Evolutionary conservation across 2,113 vertebrate species (phyloP).

Genomic region (Bubo blakistoni): DNA sequence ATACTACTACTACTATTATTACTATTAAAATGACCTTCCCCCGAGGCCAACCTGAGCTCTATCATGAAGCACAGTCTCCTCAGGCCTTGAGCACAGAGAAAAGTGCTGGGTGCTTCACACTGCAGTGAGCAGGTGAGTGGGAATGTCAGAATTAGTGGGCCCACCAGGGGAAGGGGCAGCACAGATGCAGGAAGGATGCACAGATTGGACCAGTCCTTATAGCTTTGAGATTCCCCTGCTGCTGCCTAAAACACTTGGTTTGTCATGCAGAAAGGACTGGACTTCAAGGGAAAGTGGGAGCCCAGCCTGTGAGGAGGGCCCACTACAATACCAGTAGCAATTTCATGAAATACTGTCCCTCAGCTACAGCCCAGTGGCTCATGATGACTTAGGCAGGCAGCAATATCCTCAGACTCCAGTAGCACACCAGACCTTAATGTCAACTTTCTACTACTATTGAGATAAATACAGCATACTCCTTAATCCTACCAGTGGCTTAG

Average conservation of each 20-base stretch:
- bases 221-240: neutral
- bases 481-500: constrained; percentile 17
- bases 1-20: no score
- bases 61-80: accelerated
- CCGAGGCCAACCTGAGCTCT: neutral
- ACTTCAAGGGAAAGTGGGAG: neutral
- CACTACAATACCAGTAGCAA: accelerated
- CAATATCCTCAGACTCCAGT: neutral
- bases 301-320: neutral
- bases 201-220: neutral
- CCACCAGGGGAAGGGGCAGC: neutral
- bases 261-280: neutral
- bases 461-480: constrained; percentile 13
- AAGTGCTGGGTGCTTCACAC: accelerated
- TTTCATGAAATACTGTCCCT: accelerated
- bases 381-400: accelerated
- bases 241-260: neutral
- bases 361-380: neutral
- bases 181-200: neutral
- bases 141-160: accelerated
- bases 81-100: neutral
- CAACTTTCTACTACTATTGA: neutral
- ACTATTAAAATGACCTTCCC: neutral
- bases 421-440: neutral
- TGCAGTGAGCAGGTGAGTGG: neutral